phyloP scores from a whole-genome alignment of 2,888 invertebrate species.

The Cyclophora punctaria region DNA sequence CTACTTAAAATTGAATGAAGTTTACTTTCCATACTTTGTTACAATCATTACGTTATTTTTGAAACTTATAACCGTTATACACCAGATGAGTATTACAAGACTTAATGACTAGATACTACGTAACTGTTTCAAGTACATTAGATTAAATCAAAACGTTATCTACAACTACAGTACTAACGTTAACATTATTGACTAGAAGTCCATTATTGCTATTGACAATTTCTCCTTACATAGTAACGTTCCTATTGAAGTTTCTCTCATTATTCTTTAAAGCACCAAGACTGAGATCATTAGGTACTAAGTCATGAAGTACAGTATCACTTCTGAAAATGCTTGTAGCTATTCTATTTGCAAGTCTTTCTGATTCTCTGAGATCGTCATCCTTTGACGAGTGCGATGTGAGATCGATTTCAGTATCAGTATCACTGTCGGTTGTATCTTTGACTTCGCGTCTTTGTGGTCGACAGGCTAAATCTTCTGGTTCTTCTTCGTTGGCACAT shows the following conservation, averaged over 20 bases:
- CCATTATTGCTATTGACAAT: background rate
- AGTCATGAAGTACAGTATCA: slow-evolving; percentile 61
- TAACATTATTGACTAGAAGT: slow-evolving; percentile 19
- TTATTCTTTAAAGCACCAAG: slow-evolving; percentile 47
- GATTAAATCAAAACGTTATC: slow-evolving; percentile 8
- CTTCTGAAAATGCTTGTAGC: slow-evolving; percentile 64
- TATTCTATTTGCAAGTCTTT: slow-evolving; percentile 57
- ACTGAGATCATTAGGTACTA: slow-evolving; percentile 68
- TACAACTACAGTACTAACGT: slow-evolving; percentile 18
- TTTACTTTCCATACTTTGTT: slow-evolving; percentile 8
- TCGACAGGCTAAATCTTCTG: slow-evolving; percentile 58
- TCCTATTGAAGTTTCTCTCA: slow-evolving; percentile 42
- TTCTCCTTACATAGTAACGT: slow-evolving; percentile 37
- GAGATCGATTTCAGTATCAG: slow-evolving; percentile 67
- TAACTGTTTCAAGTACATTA: slow-evolving; percentile 2
- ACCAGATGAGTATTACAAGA: slow-evolving; percentile 1
- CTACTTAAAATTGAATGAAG: slow-evolving; percentile 20
- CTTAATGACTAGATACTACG: slow-evolving; percentile 1
- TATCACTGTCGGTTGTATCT: slow-evolving; percentile 59
- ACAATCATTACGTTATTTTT: too few species aligned
- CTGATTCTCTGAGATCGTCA: slow-evolving; percentile 62
- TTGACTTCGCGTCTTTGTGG: slow-evolving; percentile 35
- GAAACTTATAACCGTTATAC: too few species aligned
- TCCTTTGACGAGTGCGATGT: slow-evolving; percentile 69
- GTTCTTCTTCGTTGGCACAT: slow-evolving; percentile 47